Percentiles rank a stretch among this genome's conserved stretches.
Evolutionary conservation across 1,140 invertebrate species (phyloP).

Genomic region (Drosophila parvula): DNA sequence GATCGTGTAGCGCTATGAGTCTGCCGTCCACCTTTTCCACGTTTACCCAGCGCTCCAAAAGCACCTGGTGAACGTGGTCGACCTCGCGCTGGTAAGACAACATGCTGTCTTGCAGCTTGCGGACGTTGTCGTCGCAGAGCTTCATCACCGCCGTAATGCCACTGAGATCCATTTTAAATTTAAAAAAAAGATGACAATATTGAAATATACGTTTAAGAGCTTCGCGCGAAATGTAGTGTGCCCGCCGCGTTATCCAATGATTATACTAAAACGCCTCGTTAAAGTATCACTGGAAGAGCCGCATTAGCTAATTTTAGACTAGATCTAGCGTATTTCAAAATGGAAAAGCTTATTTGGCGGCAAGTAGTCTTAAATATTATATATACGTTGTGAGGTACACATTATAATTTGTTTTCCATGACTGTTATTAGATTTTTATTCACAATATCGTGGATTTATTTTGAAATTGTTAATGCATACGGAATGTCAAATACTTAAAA

Average conservation of each 20-base stretch:
- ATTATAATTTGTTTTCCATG: too few species aligned
- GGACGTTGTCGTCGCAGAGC: constrained; percentile 44
- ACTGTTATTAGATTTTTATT: too few species aligned
- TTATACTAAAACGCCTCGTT: neutral
- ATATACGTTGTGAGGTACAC: too few species aligned
- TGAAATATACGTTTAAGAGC: neutral
- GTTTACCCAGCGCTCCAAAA: constrained; percentile 33
- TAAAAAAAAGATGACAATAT: neutral
- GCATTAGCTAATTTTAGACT: too few species aligned
- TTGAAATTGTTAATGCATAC: too few species aligned
- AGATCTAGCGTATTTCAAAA: too few species aligned
- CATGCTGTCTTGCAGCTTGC: constrained; percentile 45
- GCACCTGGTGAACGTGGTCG: constrained; percentile 5
- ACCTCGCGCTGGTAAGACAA: constrained; percentile 27
- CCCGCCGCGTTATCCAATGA: too few species aligned
- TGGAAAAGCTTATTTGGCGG: too few species aligned
- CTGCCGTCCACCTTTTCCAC: constrained; percentile 7
- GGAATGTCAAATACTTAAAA: too few species aligned
- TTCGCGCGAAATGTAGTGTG: constrained; percentile 17
- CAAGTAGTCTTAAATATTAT: too few species aligned
- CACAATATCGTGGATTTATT: too few species aligned
- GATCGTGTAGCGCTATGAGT: constrained; percentile 38
- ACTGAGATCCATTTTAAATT: constrained; percentile 29
- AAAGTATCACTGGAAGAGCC: neutral
- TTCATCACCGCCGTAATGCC: constrained; percentile 30